Percentiles rank a stretch among this genome's conserved stretches.
phyloP scores from a whole-genome alignment of 2,888 invertebrate genomes.

The Tenthredo scrophulariae region DNA sequence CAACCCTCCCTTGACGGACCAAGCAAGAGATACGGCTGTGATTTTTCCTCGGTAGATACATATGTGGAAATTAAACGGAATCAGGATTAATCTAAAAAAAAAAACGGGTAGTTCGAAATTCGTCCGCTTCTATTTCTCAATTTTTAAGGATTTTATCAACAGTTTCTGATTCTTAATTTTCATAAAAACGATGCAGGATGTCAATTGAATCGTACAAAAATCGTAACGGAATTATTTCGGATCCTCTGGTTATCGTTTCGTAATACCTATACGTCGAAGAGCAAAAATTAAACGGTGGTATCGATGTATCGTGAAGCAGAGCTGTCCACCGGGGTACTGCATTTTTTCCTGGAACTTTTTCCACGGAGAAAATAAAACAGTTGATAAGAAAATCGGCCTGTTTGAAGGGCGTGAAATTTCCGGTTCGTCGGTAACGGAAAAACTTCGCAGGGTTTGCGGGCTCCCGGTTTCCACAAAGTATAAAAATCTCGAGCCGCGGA shows the following conservation, averaged over 20 bases:
- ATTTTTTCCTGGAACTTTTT: not conserved
- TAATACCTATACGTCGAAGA: not conserved
- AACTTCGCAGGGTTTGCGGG: not conserved
- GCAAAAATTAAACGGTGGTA: not conserved
- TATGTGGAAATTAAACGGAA: not conserved
- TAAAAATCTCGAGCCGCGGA: not conserved
- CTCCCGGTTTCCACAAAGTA: not conserved
- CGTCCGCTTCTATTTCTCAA: not conserved
- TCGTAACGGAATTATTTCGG: not conserved
- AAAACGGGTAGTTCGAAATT: not conserved
- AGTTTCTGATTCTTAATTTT: not conserved
- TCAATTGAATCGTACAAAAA: not conserved
- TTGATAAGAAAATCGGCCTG: not conserved
- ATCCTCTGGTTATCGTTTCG: not conserved
- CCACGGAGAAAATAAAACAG: not conserved
- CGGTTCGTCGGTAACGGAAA: not conserved
- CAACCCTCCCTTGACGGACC: not conserved
- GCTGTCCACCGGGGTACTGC: not conserved
- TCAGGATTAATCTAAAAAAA: not conserved
- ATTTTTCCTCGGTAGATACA: slow-evolving; percentile 12
- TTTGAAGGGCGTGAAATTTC: not conserved
- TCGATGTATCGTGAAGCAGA: not conserved
- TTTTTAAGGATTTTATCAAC: not conserved
- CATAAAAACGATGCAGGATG: not conserved
- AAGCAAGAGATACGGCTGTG: not conserved